Base-by-base conservation (phyloP, 2,888 invertebrate species). In the Chrysolina oricalcia region DNA sequence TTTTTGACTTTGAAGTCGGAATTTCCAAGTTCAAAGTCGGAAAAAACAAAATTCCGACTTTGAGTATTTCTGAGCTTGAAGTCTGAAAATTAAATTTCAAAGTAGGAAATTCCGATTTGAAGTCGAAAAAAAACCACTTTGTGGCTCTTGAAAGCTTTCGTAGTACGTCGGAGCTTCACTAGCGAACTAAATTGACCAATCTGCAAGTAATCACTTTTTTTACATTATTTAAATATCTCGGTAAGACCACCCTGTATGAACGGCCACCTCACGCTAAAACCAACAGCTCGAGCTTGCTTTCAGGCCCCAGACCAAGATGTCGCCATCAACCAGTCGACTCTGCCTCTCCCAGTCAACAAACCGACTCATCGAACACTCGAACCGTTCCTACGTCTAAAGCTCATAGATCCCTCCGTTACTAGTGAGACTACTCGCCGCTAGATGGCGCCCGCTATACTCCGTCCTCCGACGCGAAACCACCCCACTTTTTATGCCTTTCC, bases 401-500 rank as follows among this genome's bases (percentile, higher is more conserved):
- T 19, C 19, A 13, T 13, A 11, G 17, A n/a, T 19, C 64, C 10
- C 6, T 0, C 46, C 59, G 27, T 6, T 8, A 11, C 9, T 6
- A 53, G 13, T 75, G 63, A 9, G 27, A 1, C 84, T 82, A 79
- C 73, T 64, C 63, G 21, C 56, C 72, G 23, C 72, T 40, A 80
- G 84, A 79, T 82, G 83, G 63, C 83, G 79, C 74, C 0, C 53
- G 27, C 23, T 13, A 50, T 17, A n/a, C 65, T 75, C 56, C 64
- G 62, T 69, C 70, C 73, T 40, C 76, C 59, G 23, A 17, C 21
- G 43, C 73, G 75, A 78, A 76, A 72, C 73, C 73, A 76, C 83
- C 82, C 83, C 80, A 77, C 78, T 80, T 79, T 68, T 69, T 67
- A 40, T 67, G 48, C 35, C 17, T 43, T 78, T 78, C 81, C 82